A percentile compares a stretch with the other conserved stretches of the same genome.
These are phyloP conservation scores for Oasisia sp. DNA, from an alignment of 2,888 invertebrate species.

Conservation along the genomic window DNA sequence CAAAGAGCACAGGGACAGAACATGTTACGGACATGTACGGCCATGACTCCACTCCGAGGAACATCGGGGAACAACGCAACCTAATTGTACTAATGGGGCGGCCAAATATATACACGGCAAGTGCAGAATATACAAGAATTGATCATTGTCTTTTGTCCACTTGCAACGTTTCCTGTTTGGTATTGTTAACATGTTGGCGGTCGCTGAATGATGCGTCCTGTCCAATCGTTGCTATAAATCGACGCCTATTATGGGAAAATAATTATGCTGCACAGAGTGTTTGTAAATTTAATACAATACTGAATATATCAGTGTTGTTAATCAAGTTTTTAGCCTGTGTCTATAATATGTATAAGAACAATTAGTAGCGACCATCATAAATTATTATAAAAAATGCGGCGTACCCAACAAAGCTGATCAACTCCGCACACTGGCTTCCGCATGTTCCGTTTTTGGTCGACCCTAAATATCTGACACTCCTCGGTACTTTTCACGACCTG, in stretches of 20 bases:
- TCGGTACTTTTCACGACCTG: background rate
- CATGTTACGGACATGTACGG: background rate
- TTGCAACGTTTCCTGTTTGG: background rate
- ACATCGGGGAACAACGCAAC: background rate
- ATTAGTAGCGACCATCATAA: background rate
- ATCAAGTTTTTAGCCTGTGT: too few species aligned
- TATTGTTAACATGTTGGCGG: background rate
- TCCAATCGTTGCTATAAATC: background rate
- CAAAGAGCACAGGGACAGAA: background rate
- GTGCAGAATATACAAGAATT: background rate
- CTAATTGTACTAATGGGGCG: background rate
- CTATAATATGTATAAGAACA: too few species aligned
- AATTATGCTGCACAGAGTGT: background rate
- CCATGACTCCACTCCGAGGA: background rate
- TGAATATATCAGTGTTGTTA: too few species aligned
- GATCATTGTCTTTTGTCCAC: background rate
- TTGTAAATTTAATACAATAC: background rate
- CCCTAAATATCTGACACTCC: background rate
- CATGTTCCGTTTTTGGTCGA: background rate
- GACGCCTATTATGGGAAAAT: background rate
- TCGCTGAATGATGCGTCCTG: background rate
- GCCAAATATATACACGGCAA: background rate
- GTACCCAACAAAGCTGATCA: background rate
- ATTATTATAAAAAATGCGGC: too few species aligned
- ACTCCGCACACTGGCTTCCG: background rate